These are phyloP conservation scores for Tenualosa ilisha DNA, from an alignment of 2,797 vertebrate species.

Conservation along the genomic window DNA sequence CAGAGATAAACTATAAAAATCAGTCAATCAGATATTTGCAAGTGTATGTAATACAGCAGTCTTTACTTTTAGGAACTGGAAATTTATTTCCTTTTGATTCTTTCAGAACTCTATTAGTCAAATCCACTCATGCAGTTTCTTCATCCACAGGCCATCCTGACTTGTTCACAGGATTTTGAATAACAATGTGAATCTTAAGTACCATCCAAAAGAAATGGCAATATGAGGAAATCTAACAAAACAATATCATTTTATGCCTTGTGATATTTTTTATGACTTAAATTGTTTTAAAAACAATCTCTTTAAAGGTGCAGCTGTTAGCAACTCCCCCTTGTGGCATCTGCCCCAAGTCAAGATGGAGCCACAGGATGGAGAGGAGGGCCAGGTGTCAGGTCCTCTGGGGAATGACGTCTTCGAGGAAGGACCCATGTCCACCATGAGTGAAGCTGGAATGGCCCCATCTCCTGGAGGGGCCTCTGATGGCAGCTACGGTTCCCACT, in stretches of 20 bases:
- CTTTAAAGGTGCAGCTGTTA: constrained; percentile 73
- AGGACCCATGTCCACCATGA: constrained; percentile 95
- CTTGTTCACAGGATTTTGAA: too few species aligned
- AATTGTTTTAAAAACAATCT: background rate
- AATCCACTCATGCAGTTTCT: too few species aligned
- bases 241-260: too few species aligned
- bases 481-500: constrained; percentile 91
- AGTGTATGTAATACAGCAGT: too few species aligned
- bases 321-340: constrained; percentile 91
- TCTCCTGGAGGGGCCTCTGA: constrained; percentile 88
- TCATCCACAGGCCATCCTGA: too few species aligned
- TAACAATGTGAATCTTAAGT: too few species aligned
- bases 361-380: constrained; percentile 90
- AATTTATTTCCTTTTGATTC: too few species aligned
- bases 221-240: too few species aligned
- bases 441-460: constrained; percentile 86
- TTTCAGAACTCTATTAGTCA: too few species aligned
- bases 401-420: constrained; percentile 94
- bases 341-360: constrained; percentile 94
- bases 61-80: too few species aligned
- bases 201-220: too few species aligned
- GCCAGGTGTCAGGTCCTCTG: constrained; percentile 81
- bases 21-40: background rate
- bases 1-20: background rate
- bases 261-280: too few species aligned